Evolutionary conservation across 92 coral and sea anemone species (phyloP).

Genomic region (Porites cylindrica): DNA sequence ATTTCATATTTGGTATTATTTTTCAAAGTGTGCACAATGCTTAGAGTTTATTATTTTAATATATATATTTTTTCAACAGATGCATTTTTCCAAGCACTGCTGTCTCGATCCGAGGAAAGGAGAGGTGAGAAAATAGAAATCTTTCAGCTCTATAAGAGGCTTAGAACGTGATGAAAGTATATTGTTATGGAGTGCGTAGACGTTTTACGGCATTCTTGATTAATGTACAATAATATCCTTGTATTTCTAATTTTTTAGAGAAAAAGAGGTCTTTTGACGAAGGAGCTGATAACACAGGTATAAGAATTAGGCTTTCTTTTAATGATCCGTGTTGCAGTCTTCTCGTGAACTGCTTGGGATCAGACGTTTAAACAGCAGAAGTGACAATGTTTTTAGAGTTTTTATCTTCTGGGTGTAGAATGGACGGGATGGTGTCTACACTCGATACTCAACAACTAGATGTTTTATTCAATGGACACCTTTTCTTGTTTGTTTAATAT

Average conservation of each 20-base stretch:
- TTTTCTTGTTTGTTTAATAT: no score
- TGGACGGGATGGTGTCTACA: no score
- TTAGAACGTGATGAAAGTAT: background rate
- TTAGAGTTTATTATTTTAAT: background rate
- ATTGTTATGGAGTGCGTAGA: background rate
- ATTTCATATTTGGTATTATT: no score
- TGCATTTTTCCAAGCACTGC: constrained; percentile 97
- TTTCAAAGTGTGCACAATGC: no score
- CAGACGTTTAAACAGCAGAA: no score
- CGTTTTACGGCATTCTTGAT: no score
- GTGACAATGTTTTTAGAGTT: no score
- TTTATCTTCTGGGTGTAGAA: no score
- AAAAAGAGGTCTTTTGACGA: constrained; percentile 97
- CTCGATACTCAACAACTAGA: no score
- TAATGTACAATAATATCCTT: no score
- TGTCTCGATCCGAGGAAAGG: constrained; percentile 86
- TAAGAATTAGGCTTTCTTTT: background rate
- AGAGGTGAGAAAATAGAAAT: constrained; percentile 60
- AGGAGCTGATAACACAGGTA: constrained; percentile 94
- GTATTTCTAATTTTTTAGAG: constrained; percentile 58
- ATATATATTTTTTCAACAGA: constrained; percentile 54
- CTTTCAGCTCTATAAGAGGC: background rate
- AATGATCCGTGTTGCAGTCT: background rate
- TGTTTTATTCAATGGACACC: no score
- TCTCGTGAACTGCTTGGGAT: no score